Evolutionary conservation across 2,888 invertebrate species (phyloP), one percentile per base, ranked within the genome.

Genomic region (Agonopterix alstromeriana): DNA sequence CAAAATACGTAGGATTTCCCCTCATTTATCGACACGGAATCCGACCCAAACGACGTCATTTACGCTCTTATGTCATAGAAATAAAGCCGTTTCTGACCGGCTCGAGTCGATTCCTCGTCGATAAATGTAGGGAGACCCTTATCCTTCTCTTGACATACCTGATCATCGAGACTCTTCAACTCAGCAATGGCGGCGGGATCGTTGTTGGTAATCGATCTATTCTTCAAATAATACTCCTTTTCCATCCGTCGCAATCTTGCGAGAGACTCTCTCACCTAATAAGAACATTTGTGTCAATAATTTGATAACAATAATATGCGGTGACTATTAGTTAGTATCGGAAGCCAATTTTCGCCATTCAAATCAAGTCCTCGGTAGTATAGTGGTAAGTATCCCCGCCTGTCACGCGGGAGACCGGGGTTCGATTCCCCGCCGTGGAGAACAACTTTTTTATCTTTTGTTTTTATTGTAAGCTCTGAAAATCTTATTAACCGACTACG

Each of bases 161-260:
- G 90, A 53, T 92, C 91, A 52, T 95, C 94, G 10, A 96, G 87
- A 45, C 90, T 91, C 65, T 93, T 92, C 63, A 93, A 90, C 59
- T 97, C 95, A 11, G 91, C 89, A 8, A 93, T 73, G 8, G 86
- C 86, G 3, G 61, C 67, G 0, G 78, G 77, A 42, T 87, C 87
- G 47, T 82, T 70, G 43, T 94, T 95, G 2, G 92, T 92, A 43
- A 95, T 86, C 2, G 95, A 93, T 65, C 95, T 93, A 63, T 97
- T 95, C 54, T 97, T 93, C 47, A 96, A 82, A 73, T 98, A 97
- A 38, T 95, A 95, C 61, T 97, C 97, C 67, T 95, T 95, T 76
- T 99, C 98, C 48, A 98, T 79, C 1, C 95, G 91, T 0, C 98
- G 91, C 43, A 98, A 89, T 68, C 95, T 93, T 48, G 96, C 95